phyloP scores from a whole-genome alignment of 2,797 vertebrate genomes.

The Graptemys geographica region DNA sequence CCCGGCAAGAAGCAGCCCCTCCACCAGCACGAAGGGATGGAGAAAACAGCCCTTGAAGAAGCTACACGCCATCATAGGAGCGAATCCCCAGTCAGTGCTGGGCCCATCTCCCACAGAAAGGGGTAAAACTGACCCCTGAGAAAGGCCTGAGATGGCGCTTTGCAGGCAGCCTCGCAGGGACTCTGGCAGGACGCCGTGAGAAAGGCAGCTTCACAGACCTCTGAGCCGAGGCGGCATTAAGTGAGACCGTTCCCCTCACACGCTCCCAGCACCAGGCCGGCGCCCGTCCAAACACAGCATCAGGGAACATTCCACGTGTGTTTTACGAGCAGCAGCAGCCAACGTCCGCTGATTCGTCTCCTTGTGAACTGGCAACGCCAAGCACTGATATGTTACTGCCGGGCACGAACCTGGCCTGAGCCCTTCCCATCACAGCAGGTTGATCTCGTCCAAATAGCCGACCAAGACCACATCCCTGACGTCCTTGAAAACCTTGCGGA shows the following conservation, averaged over 20 bases:
- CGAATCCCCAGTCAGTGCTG: not conserved
- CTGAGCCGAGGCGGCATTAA: too few relatives aligned
- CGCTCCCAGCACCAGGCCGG: not conserved
- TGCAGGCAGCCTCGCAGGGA: not conserved
- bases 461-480: slow-evolving; percentile 76
- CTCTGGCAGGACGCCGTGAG: not conserved
- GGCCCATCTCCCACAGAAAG: not conserved
- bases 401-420: not conserved
- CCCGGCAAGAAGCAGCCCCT: not conserved
- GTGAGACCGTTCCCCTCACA: not conserved
- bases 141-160: too few relatives aligned
- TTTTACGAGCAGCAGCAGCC: not conserved
- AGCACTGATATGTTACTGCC: too few relatives aligned
- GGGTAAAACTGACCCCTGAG: not conserved
- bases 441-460: slow-evolving; percentile 75
- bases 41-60: not conserved
- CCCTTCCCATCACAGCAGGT: slow-evolving; percentile 61
- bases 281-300: not conserved
- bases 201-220: not conserved
- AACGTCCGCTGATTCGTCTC: not conserved
- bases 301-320: not conserved
- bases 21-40: not conserved
- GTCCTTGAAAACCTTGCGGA: slow-evolving; percentile 75
- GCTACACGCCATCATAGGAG: not conserved
- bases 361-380: not conserved